Percentiles rank a stretch among this genome's conserved stretches.
These are phyloP conservation scores for Octomys mimax DNA, from an alignment of 2,797 vertebrate species.

Conservation along the genomic window DNA sequence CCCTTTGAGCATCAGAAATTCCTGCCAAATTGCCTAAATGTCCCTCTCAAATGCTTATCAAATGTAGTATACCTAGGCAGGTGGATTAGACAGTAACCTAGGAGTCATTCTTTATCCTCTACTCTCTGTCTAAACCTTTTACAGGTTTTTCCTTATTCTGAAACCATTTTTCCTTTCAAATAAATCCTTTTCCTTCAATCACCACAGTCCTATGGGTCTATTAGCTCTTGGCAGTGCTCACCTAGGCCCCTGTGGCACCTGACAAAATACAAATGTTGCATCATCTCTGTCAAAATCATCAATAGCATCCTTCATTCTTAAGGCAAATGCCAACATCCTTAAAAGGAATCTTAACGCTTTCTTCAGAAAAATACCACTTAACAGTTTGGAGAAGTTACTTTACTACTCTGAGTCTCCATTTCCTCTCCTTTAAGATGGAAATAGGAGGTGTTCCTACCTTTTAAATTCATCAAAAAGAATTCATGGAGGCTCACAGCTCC, in stretches of 20 bases:
- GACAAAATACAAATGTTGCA: constrained; percentile 18
- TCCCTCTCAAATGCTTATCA: neutral
- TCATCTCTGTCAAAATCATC: neutral
- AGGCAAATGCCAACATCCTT: constrained; percentile 21
- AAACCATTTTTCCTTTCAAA: neutral
- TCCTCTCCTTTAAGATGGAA: constrained; percentile 20
- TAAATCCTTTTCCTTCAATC: neutral
- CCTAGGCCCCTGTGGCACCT: neutral
- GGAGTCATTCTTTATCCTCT: neutral
- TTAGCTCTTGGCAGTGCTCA: neutral
- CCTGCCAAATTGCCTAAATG: neutral
- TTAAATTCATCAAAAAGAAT: constrained; percentile 11
- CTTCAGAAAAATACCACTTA: neutral
- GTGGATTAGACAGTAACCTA: neutral
- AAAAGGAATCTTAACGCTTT: neutral
- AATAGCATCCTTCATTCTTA: neutral
- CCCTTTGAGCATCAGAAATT: neutral
- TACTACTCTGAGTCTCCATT: neutral
- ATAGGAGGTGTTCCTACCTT: neutral
- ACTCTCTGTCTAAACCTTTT: neutral
- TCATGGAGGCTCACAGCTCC: too few relatives aligned
- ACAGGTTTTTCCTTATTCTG: neutral
- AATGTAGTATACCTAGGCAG: neutral
- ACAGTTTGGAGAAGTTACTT: neutral
- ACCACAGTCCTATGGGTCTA: fast-evolving